These are phyloP conservation scores for Hypercompe scribonia DNA, from an alignment of 2,888 invertebrate species.

Conservation along the genomic window DNA sequence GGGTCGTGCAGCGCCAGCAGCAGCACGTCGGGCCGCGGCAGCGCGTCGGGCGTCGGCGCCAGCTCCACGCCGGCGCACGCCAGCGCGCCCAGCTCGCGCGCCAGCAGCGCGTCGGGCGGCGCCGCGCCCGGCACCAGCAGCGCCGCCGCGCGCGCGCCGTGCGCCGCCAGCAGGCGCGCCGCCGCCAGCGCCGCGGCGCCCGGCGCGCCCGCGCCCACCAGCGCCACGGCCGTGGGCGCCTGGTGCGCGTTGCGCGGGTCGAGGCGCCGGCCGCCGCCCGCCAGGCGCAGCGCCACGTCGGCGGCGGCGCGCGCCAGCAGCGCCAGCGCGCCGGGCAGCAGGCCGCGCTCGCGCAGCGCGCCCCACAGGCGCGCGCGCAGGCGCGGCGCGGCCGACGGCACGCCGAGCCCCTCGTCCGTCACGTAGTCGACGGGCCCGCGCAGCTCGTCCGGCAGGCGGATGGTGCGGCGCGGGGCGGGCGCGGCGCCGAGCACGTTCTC, in stretches of 20 bases:
- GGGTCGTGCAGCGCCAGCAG: constrained; percentile 69
- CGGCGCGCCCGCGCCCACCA: constrained; percentile 89
- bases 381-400: constrained; percentile 90
- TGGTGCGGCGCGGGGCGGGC: constrained; percentile 69
- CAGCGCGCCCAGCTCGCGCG: constrained; percentile 42
- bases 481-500: constrained; percentile 90
- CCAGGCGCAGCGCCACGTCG: constrained; percentile 91
- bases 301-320: constrained; percentile 94
- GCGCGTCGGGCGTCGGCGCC: constrained; percentile 35
- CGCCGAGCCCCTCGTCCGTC: constrained; percentile 92
- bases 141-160: constrained; percentile 91
- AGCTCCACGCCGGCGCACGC: constrained; percentile 42
- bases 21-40: constrained; percentile 65
- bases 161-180: constrained; percentile 93
- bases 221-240: constrained; percentile 92
- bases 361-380: constrained; percentile 90
- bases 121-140: constrained; percentile 77
- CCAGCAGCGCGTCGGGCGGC: constrained; percentile 40
- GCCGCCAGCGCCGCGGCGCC: constrained; percentile 88
- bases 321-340: constrained; percentile 87
- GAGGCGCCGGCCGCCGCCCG: constrained; percentile 94
- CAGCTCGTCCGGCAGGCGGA: constrained; percentile 89
- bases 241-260: constrained; percentile 96
- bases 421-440: constrained; percentile 88
- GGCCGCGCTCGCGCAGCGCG: constrained; percentile 88